Evolutionary conservation across 2,797 vertebrate species (phyloP), one percentile per base, ranked within the genome.

Genomic region (Phoeniculus purpureus): DNA sequence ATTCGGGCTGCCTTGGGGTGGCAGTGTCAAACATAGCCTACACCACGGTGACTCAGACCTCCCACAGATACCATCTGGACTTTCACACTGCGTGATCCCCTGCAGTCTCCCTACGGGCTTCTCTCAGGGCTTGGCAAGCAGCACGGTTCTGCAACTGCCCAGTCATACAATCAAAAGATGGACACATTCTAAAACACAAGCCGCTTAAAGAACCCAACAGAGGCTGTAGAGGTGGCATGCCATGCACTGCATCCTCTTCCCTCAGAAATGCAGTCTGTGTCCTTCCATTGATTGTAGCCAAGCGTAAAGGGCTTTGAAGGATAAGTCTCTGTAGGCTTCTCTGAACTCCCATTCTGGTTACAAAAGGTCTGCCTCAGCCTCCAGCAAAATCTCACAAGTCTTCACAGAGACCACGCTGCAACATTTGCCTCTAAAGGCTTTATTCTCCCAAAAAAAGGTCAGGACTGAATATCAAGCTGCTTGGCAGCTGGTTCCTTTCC

Each of bases 1-100:
- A 10, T 92, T 91, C 87, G 77, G 81, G 85, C 87, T 56, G 85
- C 29, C 92, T 96, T 75, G 14, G 93, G 77, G 84, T 78, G 94
- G 92, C 73, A 89, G 87, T 61, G 93, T 92, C 87, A 94, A 92
- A 65, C 84, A 89, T 91, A 92, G 85, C 93, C 93, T 43, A 94
- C 85, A 89, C 4, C 70, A n/a, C 55, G 37, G 89, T 96, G 95
- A 97, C 87, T 95, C 95, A 96, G 91, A 56, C 87, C 80, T 95
- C 96, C 96, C 94, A 94, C 96, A 71, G 86, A 61, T 1, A 74
- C 96, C 94, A 95, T 95, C 94, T 97, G 96, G 96, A 87, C 88
- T 81, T 55, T 56, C 20, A 73, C 76, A 61, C 71, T 65, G 67
- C 1, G 5, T 80, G 77, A 81, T 90, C 62, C 81, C 90, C 74